Evolutionary conservation across 2,113 vertebrate species (phyloP).

Genomic region (Notarius quadriscutis): DNA sequence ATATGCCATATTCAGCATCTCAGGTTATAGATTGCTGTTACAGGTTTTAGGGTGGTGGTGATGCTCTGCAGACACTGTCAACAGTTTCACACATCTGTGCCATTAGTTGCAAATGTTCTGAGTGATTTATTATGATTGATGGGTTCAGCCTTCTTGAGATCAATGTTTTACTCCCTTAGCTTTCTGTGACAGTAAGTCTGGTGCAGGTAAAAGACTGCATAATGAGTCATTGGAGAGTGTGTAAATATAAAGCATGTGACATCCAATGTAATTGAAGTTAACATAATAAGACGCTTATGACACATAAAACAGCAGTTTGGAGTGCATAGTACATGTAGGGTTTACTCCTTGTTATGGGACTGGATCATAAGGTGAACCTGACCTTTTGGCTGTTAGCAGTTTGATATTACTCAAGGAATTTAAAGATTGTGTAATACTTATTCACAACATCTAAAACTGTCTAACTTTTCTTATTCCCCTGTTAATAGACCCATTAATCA

Average conservation of each 20-base stretch:
- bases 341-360: background rate
- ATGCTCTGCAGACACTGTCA: constrained; percentile 31
- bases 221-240: constrained; percentile 22
- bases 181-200: constrained; percentile 53
- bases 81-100: constrained; percentile 2
- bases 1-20: background rate
- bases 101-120: constrained; percentile 34
- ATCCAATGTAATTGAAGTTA: constrained; percentile 41
- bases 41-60: constrained; percentile 38
- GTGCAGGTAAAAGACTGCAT: constrained; percentile 42
- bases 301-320: background rate
- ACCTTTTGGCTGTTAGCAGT: background rate
- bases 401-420: constrained; percentile 22
- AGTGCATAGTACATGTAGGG: background rate
- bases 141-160: constrained; percentile 43
- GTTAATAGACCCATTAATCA: constrained; percentile 71
- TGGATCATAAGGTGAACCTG: constrained; percentile 16
- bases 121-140: constrained; percentile 51
- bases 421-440: constrained; percentile 26
- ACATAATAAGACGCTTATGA: background rate
- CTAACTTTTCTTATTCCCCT: constrained; percentile 42
- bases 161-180: constrained; percentile 45
- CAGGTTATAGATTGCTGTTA: constrained; percentile 15
- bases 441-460: constrained; percentile 39
- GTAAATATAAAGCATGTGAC: constrained; percentile 32